Evolutionary conservation across 2,113 vertebrate species (phyloP).

Genomic region (Triplophysa siluroides): DNA sequence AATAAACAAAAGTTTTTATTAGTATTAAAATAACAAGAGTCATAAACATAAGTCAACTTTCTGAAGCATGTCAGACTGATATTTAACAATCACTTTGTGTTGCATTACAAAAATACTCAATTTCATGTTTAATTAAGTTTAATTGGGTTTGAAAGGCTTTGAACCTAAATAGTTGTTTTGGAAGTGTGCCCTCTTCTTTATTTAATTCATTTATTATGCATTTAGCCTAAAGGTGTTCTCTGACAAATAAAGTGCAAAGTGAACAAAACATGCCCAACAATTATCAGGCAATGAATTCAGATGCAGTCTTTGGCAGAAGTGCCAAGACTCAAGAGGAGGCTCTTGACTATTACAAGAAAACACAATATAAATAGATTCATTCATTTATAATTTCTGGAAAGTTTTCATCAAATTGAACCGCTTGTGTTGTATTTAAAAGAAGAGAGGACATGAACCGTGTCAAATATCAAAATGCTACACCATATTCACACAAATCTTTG

Average conservation of each 20-base stretch:
- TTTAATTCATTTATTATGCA: not conserved
- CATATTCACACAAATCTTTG: not conserved
- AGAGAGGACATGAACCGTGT: no score
- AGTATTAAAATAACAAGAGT: no score
- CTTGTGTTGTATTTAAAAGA: no score
- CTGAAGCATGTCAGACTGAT: not conserved
- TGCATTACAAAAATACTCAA: not conserved
- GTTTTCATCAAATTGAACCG: not conserved
- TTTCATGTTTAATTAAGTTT: not conserved
- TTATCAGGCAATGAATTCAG: slow-evolving; percentile 9
- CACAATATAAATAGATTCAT: not conserved
- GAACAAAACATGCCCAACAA: not conserved
- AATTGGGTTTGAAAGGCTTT: slow-evolving; percentile 27
- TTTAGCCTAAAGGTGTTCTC: not conserved
- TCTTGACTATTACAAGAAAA: slow-evolving; percentile 9
- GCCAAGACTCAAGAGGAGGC: not conserved
- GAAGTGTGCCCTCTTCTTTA: slow-evolving; percentile 6
- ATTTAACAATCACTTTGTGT: not conserved
- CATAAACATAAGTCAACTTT: not conserved
- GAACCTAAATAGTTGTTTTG: slow-evolving; percentile 16
- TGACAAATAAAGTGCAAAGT: not conserved
- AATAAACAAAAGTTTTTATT: no score
- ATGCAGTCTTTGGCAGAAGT: slow-evolving; percentile 22
- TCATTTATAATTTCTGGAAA: not conserved
- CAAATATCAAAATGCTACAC: no score